Percentiles rank a stretch among this genome's conserved stretches.
Evolutionary conservation across 2,113 vertebrate genomes (phyloP).

Genomic region (Jaculus jaculus): DNA sequence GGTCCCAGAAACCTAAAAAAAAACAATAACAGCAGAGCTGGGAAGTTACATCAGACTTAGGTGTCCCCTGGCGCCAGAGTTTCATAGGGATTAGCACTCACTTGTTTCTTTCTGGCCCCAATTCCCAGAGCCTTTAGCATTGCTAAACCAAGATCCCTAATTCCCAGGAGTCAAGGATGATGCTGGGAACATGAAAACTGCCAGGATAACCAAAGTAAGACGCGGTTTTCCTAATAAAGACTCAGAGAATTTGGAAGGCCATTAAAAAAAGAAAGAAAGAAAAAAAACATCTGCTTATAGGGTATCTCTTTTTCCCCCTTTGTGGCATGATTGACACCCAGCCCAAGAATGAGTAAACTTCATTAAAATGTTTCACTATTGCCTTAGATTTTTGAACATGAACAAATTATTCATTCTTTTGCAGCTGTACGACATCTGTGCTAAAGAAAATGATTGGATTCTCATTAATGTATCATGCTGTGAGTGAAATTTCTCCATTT

Average conservation of each 20-base stretch:
- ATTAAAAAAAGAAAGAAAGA: background rate
- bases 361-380: slow-evolving; percentile 15
- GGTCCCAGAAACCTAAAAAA: background rate
- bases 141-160: background rate
- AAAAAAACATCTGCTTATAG: background rate
- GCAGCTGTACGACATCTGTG: slow-evolving; percentile 2
- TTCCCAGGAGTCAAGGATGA: background rate
- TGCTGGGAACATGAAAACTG: background rate
- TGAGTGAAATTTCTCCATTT: slow-evolving; percentile 3
- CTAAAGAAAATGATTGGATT: background rate
- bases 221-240: background rate
- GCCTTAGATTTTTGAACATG: slow-evolving; percentile 25
- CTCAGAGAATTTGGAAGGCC: background rate
- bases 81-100: background rate
- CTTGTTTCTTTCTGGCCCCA: slow-evolving; percentile 7
- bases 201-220: background rate
- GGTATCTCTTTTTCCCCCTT: background rate
- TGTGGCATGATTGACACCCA: background rate
- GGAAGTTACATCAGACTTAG: slow-evolving; percentile 46
- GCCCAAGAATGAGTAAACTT: background rate
- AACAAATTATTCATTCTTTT: slow-evolving; percentile 22
- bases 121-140: background rate
- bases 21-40: background rate
- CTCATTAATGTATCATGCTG: background rate
- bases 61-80: background rate